Base-by-base conservation (phyloP, 35 echinoderm and acorn worm genomes). In the Heliocidaris erythrogramma region DNA sequence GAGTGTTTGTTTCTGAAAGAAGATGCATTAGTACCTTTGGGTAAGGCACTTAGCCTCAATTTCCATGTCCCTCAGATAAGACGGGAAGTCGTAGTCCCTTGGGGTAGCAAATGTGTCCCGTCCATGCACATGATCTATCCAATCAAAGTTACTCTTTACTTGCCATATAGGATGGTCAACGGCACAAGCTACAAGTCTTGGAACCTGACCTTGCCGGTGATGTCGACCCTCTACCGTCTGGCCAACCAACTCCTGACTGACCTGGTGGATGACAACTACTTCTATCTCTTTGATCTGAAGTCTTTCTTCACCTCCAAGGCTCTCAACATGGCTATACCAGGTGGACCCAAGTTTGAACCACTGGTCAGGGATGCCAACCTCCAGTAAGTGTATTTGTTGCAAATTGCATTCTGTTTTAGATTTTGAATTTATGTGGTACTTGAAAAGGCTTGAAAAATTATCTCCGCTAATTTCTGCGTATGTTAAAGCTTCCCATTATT, bases 271-370 rank as follows among this genome's bases (percentile, higher is more conserved):
- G 96, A 96, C 24, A 99, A 99, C 95, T 99, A 99, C 92, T 99
- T 97, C 96, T 99, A 99, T 88, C 95, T 99, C 2, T 99, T 99
- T 95, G 98, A 99, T 93, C 95, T 99, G 49, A 99, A 99, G 95
- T 99, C 98, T 0, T 99, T 99, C 97, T 99, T 99, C 47, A 99
- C 98, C 9, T 99, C 98, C 86, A 99, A 99, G 93, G 98, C 98
- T 11, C 95, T 99, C 85, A 99, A 99, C 96, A 97, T 97, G 96
- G 98, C 98, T 35, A 99, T 99, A 48, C 98, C 98, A 0, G 98
- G 98, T 65, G 98, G 98, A 16, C 98, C 98, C 24, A 99, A 99
- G 95, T 99, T 99, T 97, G 98, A 99, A 85, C 98, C 98, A 24
- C 93, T 99, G 49, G 98, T 99, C 88, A 91, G 96, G 59, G 97